These are phyloP conservation scores for Oophaga sylvatica DNA, from an alignment of 2,797 vertebrate species.

Conservation along the genomic window DNA sequence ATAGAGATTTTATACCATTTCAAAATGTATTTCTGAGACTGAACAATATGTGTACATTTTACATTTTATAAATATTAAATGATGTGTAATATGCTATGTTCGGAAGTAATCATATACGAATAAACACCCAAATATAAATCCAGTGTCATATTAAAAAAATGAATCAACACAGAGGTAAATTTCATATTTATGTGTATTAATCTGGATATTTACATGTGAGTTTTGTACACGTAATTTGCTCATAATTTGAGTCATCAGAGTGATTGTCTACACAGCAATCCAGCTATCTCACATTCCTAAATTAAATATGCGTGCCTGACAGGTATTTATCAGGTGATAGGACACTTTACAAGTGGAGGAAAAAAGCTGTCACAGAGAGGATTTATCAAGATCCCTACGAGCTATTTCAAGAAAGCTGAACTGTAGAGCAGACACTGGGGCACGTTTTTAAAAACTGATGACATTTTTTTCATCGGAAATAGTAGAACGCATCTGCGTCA, in stretches of 20 bases:
- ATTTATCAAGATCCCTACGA: background rate
- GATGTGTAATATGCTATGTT: too few relatives aligned
- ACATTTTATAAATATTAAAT: too few relatives aligned
- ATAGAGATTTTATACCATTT: too few relatives aligned
- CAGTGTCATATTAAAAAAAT: too few relatives aligned
- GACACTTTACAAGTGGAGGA: background rate
- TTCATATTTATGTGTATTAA: background rate
- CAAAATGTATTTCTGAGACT: too few relatives aligned
- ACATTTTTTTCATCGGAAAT: too few relatives aligned
- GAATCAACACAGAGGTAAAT: too few relatives aligned
- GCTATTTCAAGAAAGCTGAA: background rate
- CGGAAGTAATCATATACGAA: too few relatives aligned
- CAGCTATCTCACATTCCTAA: background rate
- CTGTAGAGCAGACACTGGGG: too few relatives aligned
- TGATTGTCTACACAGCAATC: background rate
- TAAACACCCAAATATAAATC: too few relatives aligned
- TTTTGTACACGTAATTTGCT: background rate
- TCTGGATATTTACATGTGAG: background rate
- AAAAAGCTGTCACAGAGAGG: background rate
- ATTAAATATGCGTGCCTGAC: background rate
- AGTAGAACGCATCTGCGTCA: background rate
- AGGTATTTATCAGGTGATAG: background rate
- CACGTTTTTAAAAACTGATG: too few relatives aligned
- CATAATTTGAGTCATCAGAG: background rate
- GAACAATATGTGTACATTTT: too few relatives aligned